Evolutionary conservation across 1,140 invertebrate genomes (phyloP), one percentile per base, ranked within the genome.

Genomic region (Rhopalosiphum padi): DNA sequence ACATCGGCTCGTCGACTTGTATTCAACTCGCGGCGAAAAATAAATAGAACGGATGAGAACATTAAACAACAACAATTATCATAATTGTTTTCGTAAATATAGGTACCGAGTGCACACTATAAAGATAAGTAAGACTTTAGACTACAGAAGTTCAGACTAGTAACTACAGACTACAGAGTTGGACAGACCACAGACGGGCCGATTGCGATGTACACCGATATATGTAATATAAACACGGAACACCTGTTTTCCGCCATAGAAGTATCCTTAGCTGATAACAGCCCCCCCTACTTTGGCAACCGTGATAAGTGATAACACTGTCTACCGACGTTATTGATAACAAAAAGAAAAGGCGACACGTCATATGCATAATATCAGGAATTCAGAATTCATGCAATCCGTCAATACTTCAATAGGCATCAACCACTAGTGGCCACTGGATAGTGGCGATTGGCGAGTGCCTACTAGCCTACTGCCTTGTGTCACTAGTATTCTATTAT

Each of bases 171-270:
- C 7, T 41, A 55, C 35, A 41, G 15, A 51, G 48, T 18, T 51
- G 48, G 8, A 46, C 25, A 25, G 41, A 41, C 25, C 2, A 46
- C 25, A 25, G 41, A 41, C 25, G 60, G 30, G 82, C 30, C 82
- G 55, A 91, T 46, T 77, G 41, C 55, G 5, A 77, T 41, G 4
- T 86, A 21, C 53, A 55, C 90, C 2, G 18, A 77, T 83, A 82
- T 83, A 82, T 53, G 53, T 53, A 53, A 53, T 53, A 23, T 93
- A 93, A 93, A 93, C 91, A 93, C 9, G 43, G 41, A 93, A 93
- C 91, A 93, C 91, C 91, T 93, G 91, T 93, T 93, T 93, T 93
- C 91, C 91, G 91, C 48, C 91, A 93, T 93, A 35, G 35, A 23
- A 48, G 30, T 60, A 25, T 37, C 23, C 5, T 11, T 15, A 22